These are phyloP conservation scores for Plebejus anna DNA, from an alignment of 2,888 invertebrate genomes.

Conservation along the genomic window DNA sequence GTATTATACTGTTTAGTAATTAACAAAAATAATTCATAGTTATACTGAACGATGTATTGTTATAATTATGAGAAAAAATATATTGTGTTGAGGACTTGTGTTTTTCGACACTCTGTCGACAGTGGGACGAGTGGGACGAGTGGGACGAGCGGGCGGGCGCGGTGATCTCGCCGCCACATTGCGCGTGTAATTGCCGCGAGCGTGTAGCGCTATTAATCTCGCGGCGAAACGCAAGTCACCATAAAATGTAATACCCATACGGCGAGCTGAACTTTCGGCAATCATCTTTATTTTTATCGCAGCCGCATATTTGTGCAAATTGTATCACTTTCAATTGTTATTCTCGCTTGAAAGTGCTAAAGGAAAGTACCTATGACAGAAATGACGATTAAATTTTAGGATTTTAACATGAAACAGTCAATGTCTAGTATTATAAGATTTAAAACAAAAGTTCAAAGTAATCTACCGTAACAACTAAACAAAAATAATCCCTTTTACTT, in stretches of 20 bases:
- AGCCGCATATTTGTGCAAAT: slow-evolving; percentile 37
- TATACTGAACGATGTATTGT: background rate
- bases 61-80: background rate
- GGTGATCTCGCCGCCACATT: slow-evolving; percentile 61
- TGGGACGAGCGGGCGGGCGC: background rate
- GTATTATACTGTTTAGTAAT: background rate
- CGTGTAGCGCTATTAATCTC: slow-evolving; percentile 74
- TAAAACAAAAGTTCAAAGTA: no score
- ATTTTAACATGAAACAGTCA: background rate
- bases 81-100: background rate
- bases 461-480: no score
- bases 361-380: no score
- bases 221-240: slow-evolving; percentile 76
- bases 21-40: background rate
- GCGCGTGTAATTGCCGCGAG: slow-evolving; percentile 75
- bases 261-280: slow-evolving; percentile 25
- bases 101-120: background rate
- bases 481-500: background rate
- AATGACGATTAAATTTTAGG: no score
- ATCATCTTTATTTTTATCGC: slow-evolving; percentile 27
- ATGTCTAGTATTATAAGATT: background rate
- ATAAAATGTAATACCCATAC: slow-evolving; percentile 59
- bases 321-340: slow-evolving; percentile 26
- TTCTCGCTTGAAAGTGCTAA: background rate
- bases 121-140: background rate